phyloP scores from a whole-genome alignment of 2,797 vertebrate genomes.

The Hylomyscus alleni region DNA sequence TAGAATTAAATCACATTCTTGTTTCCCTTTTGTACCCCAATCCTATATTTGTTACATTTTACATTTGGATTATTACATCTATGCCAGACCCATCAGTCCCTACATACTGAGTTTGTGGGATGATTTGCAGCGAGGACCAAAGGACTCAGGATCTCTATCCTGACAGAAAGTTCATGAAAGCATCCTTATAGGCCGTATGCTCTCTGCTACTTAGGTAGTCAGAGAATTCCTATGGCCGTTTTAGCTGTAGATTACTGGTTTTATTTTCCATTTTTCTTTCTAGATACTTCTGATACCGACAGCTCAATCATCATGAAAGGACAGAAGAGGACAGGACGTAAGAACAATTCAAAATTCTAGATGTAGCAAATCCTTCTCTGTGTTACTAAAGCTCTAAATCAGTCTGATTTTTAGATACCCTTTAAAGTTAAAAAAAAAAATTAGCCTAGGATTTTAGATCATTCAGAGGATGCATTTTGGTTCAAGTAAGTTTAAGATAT shows the following conservation, averaged over 20 bases:
- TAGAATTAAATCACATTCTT: no score
- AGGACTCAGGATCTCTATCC: neutral
- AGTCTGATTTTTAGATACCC: neutral
- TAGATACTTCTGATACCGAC: neutral
- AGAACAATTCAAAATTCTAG: slow-evolving; percentile 62
- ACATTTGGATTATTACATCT: neutral
- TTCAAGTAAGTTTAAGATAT: neutral
- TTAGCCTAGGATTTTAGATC: neutral
- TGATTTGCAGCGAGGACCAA: neutral
- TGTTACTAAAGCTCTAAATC: slow-evolving; percentile 16
- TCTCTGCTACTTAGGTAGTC: neutral
- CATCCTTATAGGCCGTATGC: neutral
- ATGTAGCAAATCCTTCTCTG: slow-evolving; percentile 23
- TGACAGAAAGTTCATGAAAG: neutral
- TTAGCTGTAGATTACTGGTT: neutral
- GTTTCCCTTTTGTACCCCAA: no score
- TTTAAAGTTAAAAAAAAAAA: neutral
- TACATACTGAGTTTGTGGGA: no score
- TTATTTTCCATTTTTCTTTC: slow-evolving; percentile 15
- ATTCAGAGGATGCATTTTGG: slow-evolving; percentile 33
- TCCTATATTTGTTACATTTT: neutral
- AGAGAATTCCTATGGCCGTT: neutral
- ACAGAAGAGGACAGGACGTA: neutral
- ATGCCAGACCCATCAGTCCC: neutral
- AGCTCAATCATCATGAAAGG: accelerated